Evolutionary conservation across 2,888 invertebrate genomes (phyloP), one percentile per base, ranked within the genome.

Genomic region (Drosophila austrosaltans): DNA sequence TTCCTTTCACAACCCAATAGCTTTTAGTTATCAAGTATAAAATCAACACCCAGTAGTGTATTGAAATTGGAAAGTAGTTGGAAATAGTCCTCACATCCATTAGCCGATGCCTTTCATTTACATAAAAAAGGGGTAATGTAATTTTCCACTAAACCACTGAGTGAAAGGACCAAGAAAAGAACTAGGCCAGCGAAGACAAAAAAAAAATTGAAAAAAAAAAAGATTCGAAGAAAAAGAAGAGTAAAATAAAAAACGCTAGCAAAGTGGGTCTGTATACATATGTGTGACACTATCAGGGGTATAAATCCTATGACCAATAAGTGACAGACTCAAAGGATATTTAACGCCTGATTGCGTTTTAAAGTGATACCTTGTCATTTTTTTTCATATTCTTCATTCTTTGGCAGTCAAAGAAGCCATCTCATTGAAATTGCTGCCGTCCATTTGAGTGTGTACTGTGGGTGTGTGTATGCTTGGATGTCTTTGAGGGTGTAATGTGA

Each of bases 311-410:
- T 71, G 70, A 54, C 57, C 48, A 72, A 70, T 77, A 72, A 76
- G 70, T 69, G 76, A 76, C 76, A 74, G 78, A 74, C 82, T 77
- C 75, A 69, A 77, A 73, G 76, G 75, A 81, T 81, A 79, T 79
- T 79, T 84, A 81, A 82, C 81, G 85, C 76, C 75, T 85, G 82
- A 84, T 75, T 85, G 79, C 79, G 66, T 76, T 84, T 73, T 79
- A 79, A 84, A 82, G 82, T 82, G 81, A 84, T 75, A 77, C 66
- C 64, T 69, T 63, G 66, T 66, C 69, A 76, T 76, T 77, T 76
- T 64, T 63, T 68, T 69, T 6, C 30, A 30, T 62, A 2, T 20
- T 44, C 20, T 44, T 44, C 16, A 16, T 48, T 20, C 3, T 48
- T 48, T 48, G 36, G 36, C 8, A 36, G 36, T 36, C 36, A 36